Percentiles rank a stretch among this genome's conserved stretches.
Conservation (phyloP, 2,888 invertebrate species). For the Rapana venosa region DNA sequence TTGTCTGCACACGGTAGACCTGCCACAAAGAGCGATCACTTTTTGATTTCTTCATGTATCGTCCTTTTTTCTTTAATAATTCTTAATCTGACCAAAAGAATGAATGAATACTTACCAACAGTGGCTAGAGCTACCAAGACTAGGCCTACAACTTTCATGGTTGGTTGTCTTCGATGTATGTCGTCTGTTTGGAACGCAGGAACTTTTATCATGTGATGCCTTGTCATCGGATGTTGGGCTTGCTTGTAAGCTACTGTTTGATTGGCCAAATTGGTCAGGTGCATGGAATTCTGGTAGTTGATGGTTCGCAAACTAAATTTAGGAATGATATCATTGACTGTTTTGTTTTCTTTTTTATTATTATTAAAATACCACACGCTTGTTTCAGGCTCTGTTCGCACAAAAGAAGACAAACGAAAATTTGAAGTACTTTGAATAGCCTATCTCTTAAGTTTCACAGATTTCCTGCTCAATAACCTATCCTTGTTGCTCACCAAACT, state of each 20-base stretch:
- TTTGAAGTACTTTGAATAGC: neutral
- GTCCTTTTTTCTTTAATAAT: neutral
- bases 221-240: neutral
- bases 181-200: neutral
- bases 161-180: neutral
- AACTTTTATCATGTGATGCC: neutral
- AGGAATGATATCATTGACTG: neutral
- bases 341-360: neutral
- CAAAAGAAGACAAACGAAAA: neutral
- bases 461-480: neutral
- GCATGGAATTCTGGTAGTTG: neutral
- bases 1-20: neutral
- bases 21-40: too few species aligned
- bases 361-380: neutral
- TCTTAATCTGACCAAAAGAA: neutral
- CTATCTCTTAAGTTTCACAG: neutral
- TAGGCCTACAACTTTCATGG: slow-evolving; percentile 8
- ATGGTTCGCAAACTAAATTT: neutral
- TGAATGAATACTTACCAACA: neutral
- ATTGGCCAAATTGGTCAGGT: neutral
- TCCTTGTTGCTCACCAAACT: too few species aligned
- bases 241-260: neutral
- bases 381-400: neutral
- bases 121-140: neutral
- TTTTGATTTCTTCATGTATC: neutral